Evolutionary conservation across 2,797 vertebrate genomes (phyloP).

Genomic region (Centroberyx gerrardi): DNA sequence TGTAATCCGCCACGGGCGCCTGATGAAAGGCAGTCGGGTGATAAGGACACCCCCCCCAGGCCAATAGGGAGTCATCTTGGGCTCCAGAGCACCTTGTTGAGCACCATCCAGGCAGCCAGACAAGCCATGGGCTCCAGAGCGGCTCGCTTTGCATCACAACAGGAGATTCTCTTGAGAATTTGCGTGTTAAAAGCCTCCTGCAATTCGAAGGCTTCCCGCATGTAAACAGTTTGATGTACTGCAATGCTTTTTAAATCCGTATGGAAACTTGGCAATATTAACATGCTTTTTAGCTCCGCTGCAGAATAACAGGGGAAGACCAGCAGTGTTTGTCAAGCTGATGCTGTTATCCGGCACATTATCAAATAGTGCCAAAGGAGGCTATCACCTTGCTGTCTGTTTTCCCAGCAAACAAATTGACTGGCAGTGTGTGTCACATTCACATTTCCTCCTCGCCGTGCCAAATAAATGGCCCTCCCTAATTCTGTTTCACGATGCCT

Average conservation of each 20-base stretch:
- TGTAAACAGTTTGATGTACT: too few species aligned
- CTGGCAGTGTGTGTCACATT: slow-evolving; percentile 39
- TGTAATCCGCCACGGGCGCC: slow-evolving; percentile 54
- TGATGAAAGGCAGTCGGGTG: slow-evolving; percentile 63
- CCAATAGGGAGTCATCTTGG: background rate
- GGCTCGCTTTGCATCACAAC: too few species aligned
- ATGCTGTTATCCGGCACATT: slow-evolving; percentile 16
- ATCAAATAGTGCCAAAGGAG: slow-evolving; percentile 25
- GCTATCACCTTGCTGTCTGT: slow-evolving; percentile 34
- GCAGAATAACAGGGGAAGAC: background rate
- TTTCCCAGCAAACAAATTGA: slow-evolving; percentile 32
- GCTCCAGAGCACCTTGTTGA: background rate
- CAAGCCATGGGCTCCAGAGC: background rate
- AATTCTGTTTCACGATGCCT: slow-evolving; percentile 61
- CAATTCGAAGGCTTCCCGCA: too few species aligned
- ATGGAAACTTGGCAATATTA: background rate
- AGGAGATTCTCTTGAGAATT: too few species aligned
- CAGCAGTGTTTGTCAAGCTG: slow-evolving; percentile 14
- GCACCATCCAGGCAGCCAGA: background rate
- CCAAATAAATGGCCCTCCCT: slow-evolving; percentile 57
- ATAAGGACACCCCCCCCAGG: slow-evolving; percentile 7
- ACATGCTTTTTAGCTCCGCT: background rate
- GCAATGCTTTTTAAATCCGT: background rate
- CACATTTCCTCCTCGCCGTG: slow-evolving; percentile 26
- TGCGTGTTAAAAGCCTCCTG: too few species aligned